Evolutionary conservation across 2,888 invertebrate species (phyloP).

Genomic region (Pseudoips prasinana): DNA sequence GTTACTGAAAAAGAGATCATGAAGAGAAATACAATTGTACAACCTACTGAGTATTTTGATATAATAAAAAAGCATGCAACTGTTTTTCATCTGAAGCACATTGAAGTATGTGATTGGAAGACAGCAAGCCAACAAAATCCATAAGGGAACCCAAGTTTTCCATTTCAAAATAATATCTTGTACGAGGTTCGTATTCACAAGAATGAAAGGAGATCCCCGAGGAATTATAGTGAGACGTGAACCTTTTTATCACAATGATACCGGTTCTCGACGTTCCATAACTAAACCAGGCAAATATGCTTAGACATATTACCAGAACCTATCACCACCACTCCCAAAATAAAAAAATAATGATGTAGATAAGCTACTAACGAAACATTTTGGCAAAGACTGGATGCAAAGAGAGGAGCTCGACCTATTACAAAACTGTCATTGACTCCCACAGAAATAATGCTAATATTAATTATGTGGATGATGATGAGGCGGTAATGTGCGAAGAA

Average conservation of each 20-base stretch:
- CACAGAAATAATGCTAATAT: conserved; percentile 12
- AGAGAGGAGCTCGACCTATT: conserved; percentile 16
- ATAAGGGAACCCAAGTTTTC: conserved; percentile 15
- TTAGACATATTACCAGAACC: conserved; percentile 15
- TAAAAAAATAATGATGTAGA: conserved; percentile 13
- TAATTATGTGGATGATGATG: conserved; percentile 12
- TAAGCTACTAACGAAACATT: conserved; percentile 16
- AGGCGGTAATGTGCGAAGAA: conserved; percentile 10
- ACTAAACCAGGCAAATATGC: conserved; percentile 17
- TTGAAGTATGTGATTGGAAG: conserved; percentile 19
- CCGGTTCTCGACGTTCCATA: conserved; percentile 12
- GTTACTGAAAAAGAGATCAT: conserved; percentile 14
- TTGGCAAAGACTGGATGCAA: conserved; percentile 18
- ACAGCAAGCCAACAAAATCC: conserved; percentile 16
- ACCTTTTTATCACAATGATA: conserved; percentile 18
- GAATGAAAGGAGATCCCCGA: conserved; percentile 16
- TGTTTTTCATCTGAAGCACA: conserved; percentile 15
- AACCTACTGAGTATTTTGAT: conserved; percentile 14
- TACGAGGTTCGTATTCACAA: conserved; percentile 14
- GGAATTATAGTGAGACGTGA: conserved; percentile 13
- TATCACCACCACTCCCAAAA: conserved; percentile 6
- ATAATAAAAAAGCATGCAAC: conserved; percentile 13
- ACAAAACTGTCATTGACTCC: conserved; percentile 14
- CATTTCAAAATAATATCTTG: conserved; percentile 18
- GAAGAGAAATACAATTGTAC: conserved; percentile 14